Conservation (phyloP, 2,113 vertebrate genomes). For the Leucopternis melanops region DNA sequence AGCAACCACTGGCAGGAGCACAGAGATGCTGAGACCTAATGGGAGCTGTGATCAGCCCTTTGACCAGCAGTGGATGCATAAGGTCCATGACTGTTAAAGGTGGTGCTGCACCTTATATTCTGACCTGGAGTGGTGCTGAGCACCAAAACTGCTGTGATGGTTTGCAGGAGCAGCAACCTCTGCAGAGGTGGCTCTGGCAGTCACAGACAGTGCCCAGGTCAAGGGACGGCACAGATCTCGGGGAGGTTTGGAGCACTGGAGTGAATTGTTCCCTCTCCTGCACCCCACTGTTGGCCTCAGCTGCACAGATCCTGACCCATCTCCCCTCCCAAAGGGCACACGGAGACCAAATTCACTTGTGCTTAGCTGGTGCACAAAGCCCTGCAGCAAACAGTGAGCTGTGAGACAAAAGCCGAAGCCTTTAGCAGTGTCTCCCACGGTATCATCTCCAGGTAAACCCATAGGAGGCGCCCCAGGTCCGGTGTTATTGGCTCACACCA, state of each 20-base stretch:
- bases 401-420: not conserved
- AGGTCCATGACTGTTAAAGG: not conserved
- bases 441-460: not conserved
- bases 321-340: not conserved
- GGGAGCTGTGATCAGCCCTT: not conserved
- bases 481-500: rapidly evolving
- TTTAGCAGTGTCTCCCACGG: not conserved
- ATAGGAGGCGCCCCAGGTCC: not conserved
- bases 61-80: not conserved
- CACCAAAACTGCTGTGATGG: not conserved
- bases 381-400: not conserved
- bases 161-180: not conserved
- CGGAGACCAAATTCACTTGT: not conserved
- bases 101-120: not conserved
- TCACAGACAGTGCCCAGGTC: not conserved
- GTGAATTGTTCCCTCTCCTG: rapidly evolving
- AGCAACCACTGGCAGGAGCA: not conserved
- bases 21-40: not conserved
- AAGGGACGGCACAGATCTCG: not conserved
- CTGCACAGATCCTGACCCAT: not conserved
- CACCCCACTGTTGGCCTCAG: not conserved
- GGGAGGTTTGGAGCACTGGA: not conserved
- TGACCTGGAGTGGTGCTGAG: not conserved
- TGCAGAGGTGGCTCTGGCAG: not conserved
- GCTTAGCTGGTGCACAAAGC: not conserved